Evolutionary conservation across 2,888 invertebrate genomes (phyloP), one percentile per base, ranked within the genome.

Genomic region (Himalopsyche japonica): DNA sequence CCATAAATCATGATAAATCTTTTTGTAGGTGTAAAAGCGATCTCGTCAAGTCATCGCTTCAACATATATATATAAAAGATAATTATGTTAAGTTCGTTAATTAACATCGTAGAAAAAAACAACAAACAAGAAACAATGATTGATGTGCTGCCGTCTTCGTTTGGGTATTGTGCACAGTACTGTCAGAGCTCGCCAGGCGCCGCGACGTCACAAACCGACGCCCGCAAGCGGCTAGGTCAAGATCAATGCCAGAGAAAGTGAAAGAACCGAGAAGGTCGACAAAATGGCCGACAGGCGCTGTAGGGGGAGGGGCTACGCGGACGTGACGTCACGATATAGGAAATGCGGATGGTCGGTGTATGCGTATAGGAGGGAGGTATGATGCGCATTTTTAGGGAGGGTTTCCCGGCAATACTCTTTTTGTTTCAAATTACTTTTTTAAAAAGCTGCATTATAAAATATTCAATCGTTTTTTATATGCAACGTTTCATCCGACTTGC

Each of bases 181-280:
- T 70, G 70, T 5, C 4, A 15, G 27, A 27, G 70, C 70, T 70
- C 70, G 70, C 70, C 30, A 12, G 70, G 70, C 70, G 70, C 70
- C 70, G 30, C 70, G 70, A 70, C 70, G 70, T 70, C 70, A 70
- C 70, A 27, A 27, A 70, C 20, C 70, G 70, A 70, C 70, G 70
- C 70, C 70, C 70, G 70, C 70, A 15, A 70, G 70, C 70, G 70
- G 24, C 70, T 70, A 70, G 70, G 70, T 70, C 70, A 70, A 70
- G 70, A 70, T 70, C 70, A 70, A 70, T 70, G 70, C 70, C 70
- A 70, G 70, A 70, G 70, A 70, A 70, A 70, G 70, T 70, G 70
- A 70, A 70, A 70, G 70, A 70, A 70, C 70, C 70, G 70, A 70
- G 70, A 70, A 70, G 70, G 70, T 70, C 70, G 70, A 27, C 70